Conservation (phyloP, 1,140 invertebrate genomes). For the Drosophila funebris region DNA sequence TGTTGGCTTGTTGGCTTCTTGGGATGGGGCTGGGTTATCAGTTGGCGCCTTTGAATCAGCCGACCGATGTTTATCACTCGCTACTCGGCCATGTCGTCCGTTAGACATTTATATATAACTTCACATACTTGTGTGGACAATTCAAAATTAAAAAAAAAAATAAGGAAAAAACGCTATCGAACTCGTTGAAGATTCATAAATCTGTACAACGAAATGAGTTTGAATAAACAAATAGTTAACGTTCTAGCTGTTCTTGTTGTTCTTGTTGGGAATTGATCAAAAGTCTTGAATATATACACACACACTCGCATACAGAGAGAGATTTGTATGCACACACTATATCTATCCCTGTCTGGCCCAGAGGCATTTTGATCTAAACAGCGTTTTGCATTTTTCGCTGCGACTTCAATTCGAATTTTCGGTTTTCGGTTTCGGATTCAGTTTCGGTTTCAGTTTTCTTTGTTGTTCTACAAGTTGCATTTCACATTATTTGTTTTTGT, state of each 20-base stretch:
- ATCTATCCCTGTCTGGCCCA: background rate
- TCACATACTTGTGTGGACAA: background rate
- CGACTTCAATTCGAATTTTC: constrained; percentile 40
- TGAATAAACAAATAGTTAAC: constrained; percentile 28
- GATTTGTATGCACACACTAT: background rate
- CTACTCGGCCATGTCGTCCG: constrained; percentile 18
- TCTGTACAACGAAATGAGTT: background rate
- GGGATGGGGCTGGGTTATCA: constrained; percentile 50
- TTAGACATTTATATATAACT: background rate
- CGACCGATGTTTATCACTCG: constrained; percentile 64
- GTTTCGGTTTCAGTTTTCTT: constrained; percentile 42
- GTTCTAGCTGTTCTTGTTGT: background rate
- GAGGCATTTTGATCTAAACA: constrained; percentile 47
- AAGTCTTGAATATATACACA: constrained; percentile 32
- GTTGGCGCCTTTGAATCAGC: constrained; percentile 66
- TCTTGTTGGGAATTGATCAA: constrained; percentile 20
- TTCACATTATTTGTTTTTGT: constrained; percentile 39
- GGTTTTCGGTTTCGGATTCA: constrained; percentile 25
- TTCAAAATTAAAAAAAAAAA: constrained; percentile 5
- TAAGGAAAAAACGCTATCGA: background rate
- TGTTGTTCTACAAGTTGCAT: constrained; percentile 61
- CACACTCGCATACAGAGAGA: background rate
- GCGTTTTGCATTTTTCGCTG: constrained; percentile 50
- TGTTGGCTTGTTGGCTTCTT: background rate
- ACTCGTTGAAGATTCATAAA: background rate